Base-by-base conservation (phyloP, 2,113 vertebrate genomes). In the Eudyptes chrysolophus region DNA sequence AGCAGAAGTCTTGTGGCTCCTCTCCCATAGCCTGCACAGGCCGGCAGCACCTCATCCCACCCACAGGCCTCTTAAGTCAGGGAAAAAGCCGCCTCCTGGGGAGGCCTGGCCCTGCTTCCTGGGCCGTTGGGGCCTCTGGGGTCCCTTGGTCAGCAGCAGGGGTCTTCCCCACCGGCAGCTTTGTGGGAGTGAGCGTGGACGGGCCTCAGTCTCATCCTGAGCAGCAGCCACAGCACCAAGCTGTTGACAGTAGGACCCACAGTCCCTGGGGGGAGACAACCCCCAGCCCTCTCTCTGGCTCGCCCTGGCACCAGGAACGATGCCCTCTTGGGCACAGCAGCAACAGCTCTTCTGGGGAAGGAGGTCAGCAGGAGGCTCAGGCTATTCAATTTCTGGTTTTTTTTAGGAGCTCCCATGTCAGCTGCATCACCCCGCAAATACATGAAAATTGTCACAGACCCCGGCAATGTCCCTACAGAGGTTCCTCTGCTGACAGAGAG, bases 121-220 rank as follows among this genome's bases (percentile, higher is more conserved):
- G 32, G 51, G 16, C 40, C 1, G 0, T 42, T 0, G 3, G 6
- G 26, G 25, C 7, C 6, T 46, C 22, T 79, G 9, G 15, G 1
- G 5, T 89, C 9, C 30, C 18, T 58, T 71, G 12, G n/a, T 38
- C 27, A 40, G n/a, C 5, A 2, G 17, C 7, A 55, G 48, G 13
- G 30, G 1, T 69, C 48, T 72, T 61, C 16, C 48, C 4, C 30
- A 38, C 7, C 0, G 1, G n/a, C 16, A 88, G 16, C 34, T 83
- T 32, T 82, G 26, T 49, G 16, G 30, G 20, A 62, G 3, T 24
- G 21, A 22, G 13, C 1, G 1, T 60, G 27, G 16, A 68, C 21
- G 7, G 5, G 6, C 24, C 19, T n/a, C 2, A 0, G 11, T 32
- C 26, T 52, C 0, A 0, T 64, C n/a, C 58, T 52, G 34, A 65